A percentile compares a stretch with the other conserved stretches of the same genome.
These are phyloP conservation scores for Saccopteryx leptura DNA, from an alignment of 2,113 vertebrate species.

Conservation along the genomic window DNA sequence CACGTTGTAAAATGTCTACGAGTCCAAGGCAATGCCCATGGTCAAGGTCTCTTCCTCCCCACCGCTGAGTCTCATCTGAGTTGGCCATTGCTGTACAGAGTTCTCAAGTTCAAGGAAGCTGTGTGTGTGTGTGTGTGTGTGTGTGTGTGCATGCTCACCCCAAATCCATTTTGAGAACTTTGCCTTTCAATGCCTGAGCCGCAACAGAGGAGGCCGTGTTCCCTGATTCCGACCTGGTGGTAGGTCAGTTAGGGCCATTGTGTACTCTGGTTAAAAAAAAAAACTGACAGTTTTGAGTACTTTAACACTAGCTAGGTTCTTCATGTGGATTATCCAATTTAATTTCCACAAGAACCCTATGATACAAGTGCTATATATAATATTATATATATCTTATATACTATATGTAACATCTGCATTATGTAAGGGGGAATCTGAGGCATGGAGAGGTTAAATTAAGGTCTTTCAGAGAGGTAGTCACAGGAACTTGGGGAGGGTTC, in stretches of 20 bases:
- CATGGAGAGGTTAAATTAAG: not conserved
- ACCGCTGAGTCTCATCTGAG: not conserved
- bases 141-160: not conserved
- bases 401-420: not conserved
- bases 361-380: not conserved
- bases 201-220: not conserved
- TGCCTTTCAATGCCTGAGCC: not conserved
- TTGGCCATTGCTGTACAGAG: not conserved
- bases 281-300: not conserved
- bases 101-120: not conserved
- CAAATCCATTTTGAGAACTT: not conserved
- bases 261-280: not conserved
- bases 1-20: not conserved
- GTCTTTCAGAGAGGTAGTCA: not conserved
- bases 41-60: not conserved
- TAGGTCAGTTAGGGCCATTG: not conserved
- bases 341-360: not conserved
- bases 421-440: not conserved
- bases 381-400: not conserved
- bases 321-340: not conserved
- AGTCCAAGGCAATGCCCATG: accelerated
- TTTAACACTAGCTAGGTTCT: not conserved
- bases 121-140: not conserved
- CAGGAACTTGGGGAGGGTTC: not conserved
- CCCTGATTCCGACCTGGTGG: not conserved